These are phyloP conservation scores for Drosophila kikkawai DNA, from an alignment of 1,140 invertebrate species.

Conservation along the genomic window DNA sequence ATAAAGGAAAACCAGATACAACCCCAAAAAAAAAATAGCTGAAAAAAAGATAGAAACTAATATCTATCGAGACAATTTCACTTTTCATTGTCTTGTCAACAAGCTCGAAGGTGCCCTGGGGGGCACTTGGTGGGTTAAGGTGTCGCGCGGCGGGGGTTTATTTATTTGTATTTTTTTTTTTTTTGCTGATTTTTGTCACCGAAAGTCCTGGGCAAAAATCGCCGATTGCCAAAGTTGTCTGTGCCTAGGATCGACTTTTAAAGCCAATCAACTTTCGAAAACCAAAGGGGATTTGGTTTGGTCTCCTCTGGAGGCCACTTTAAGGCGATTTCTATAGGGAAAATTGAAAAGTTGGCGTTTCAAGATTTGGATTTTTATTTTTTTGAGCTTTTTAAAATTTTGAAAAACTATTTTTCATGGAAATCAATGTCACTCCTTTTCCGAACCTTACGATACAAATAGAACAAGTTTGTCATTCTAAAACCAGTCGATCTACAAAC, in stretches of 20 bases:
- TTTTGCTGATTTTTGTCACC: neutral
- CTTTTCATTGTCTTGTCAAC: slow-evolving; percentile 70
- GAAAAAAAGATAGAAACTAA: slow-evolving; percentile 32
- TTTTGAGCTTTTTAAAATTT: too few species aligned
- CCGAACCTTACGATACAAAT: too few species aligned
- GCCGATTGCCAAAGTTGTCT: slow-evolving; percentile 10
- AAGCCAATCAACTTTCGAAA: slow-evolving; percentile 35
- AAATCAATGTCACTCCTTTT: too few species aligned
- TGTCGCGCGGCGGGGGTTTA: neutral
- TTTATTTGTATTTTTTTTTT: neutral
- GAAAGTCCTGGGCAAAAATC: slow-evolving; percentile 16
- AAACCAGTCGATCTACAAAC: too few species aligned
- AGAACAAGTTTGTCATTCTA: too few species aligned
- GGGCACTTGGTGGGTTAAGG: neutral
- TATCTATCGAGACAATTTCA: slow-evolving; percentile 73
- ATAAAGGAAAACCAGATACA: slow-evolving; percentile 52
- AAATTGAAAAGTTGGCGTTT: neutral
- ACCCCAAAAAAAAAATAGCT: slow-evolving; percentile 7
- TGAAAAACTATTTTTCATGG: too few species aligned
- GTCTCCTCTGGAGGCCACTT: neutral
- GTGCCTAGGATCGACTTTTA: slow-evolving; percentile 15
- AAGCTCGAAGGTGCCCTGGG: neutral
- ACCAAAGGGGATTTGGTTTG: neutral
- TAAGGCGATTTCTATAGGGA: neutral
- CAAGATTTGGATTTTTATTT: too few species aligned